These are phyloP conservation scores for Pseudomyrmex cubaensis DNA, from an alignment of 1,140 invertebrate genomes.

Conservation along the genomic window DNA sequence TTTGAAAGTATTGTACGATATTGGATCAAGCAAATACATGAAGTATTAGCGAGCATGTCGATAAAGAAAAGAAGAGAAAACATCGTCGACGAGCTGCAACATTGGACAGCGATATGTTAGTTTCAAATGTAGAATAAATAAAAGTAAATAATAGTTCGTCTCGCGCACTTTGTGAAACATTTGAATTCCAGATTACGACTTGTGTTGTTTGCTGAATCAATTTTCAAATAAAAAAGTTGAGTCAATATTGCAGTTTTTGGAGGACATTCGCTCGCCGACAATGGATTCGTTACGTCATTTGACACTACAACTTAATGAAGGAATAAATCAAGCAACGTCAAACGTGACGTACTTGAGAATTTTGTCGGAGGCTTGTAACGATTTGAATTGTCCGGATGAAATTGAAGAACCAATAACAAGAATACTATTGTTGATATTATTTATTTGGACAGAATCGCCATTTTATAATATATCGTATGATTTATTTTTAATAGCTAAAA, in stretches of 20 bases:
- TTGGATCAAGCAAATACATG: slow-evolving; percentile 94
- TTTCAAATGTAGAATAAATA: slow-evolving; percentile 24
- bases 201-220: slow-evolving; percentile 91
- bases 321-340: slow-evolving; percentile 89
- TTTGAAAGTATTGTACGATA: slow-evolving; percentile 92
- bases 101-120: slow-evolving; percentile 88
- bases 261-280: slow-evolving; percentile 91
- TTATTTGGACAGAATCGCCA: slow-evolving; percentile 93
- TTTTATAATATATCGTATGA: slow-evolving; percentile 88
- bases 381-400: slow-evolving; percentile 86
- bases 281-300: slow-evolving; percentile 89
- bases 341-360: slow-evolving; percentile 93
- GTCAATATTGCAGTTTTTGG: slow-evolving; percentile 90
- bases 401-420: slow-evolving; percentile 88
- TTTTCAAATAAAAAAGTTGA: slow-evolving; percentile 89
- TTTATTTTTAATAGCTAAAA: no score
- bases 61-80: slow-evolving; percentile 86
- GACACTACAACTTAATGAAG: slow-evolving; percentile 85
- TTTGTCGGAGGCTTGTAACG: slow-evolving; percentile 89
- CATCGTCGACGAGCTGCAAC: slow-evolving; percentile 92
- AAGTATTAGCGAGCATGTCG: slow-evolving; percentile 87
- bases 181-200: slow-evolving; percentile 89
- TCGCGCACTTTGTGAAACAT: neutral
- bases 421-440: slow-evolving; percentile 91
- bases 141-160: neutral